Conservation (phyloP, 2,113 vertebrate species). For the Rana temporaria region DNA sequence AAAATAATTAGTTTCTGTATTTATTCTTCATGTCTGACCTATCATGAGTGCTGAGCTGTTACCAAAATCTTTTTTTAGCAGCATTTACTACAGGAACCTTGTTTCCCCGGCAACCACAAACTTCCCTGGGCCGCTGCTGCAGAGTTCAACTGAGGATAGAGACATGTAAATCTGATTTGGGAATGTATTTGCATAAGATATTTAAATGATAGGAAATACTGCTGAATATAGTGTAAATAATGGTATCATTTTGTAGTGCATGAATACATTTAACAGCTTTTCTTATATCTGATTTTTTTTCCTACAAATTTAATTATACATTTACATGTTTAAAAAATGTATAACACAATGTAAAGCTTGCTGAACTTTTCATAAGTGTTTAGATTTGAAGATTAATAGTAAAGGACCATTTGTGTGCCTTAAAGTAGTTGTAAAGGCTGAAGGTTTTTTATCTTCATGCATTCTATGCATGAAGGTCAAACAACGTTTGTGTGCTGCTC, state of each 20-base stretch:
- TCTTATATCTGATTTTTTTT: too few relatives aligned
- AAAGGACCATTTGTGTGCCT: too few relatives aligned
- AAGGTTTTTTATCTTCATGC: too few relatives aligned
- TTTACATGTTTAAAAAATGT: too few relatives aligned
- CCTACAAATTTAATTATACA: too few relatives aligned
- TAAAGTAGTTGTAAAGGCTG: too few relatives aligned
- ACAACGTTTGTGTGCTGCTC: too few relatives aligned
- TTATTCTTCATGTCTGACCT: constrained; percentile 20
- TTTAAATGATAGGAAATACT: constrained; percentile 32
- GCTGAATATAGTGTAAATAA: constrained; percentile 15
- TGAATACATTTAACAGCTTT: background rate
- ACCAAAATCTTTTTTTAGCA: constrained; percentile 49
- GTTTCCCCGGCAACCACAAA: constrained; percentile 53
- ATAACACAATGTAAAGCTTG: too few relatives aligned
- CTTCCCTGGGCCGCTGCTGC: constrained; percentile 20
- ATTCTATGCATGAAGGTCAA: too few relatives aligned
- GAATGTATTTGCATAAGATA: constrained; percentile 44
- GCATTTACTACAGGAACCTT: constrained; percentile 51
- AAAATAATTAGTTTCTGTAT: constrained; percentile 30
- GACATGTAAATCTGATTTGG: constrained; percentile 47
- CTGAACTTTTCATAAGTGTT: too few relatives aligned
- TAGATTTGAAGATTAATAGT: too few relatives aligned
- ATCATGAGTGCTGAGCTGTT: constrained; percentile 9
- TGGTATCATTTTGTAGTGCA: background rate
- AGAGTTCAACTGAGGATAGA: constrained; percentile 53